Percentiles rank a stretch among this genome's conserved stretches.
These are phyloP conservation scores for Leptodactylus fallax DNA, from an alignment of 2,797 vertebrate species.

Conservation along the genomic window DNA sequence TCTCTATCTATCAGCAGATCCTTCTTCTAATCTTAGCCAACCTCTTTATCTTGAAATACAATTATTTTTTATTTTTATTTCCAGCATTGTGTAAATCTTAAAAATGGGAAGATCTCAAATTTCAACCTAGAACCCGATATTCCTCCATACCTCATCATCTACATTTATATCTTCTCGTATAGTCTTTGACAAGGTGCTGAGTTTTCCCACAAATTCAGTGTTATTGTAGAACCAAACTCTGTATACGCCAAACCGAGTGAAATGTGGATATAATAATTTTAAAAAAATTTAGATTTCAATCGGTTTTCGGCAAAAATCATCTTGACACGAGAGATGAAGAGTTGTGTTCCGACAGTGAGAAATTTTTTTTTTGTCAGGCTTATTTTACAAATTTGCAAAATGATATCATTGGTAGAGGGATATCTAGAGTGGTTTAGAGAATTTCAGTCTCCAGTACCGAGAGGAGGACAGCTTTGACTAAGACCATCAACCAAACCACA, in stretches of 20 bases:
- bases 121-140: not conserved
- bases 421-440: not conserved
- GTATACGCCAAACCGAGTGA: not conserved
- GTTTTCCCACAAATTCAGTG: not conserved
- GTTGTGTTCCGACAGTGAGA: not conserved
- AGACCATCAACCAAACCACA: not conserved
- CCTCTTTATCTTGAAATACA: not conserved
- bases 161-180: not conserved
- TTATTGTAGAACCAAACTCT: slow-evolving; percentile 8
- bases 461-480: not conserved
- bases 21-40: not conserved
- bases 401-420: not conserved
- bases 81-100: not conserved
- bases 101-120: not conserved
- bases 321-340: not conserved
- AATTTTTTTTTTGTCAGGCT: not conserved
- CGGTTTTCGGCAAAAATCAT: not conserved
- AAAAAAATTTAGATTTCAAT: not conserved
- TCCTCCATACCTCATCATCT: slow-evolving; percentile 6
- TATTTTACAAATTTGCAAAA: not conserved
- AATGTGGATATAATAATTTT: not conserved
- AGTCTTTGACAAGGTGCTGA: slow-evolving; percentile 4
- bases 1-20: no score
- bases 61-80: not conserved
- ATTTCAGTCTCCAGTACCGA: not conserved